phyloP scores from a whole-genome alignment of 2,888 invertebrate genomes.

The Parochlus steinenii region DNA sequence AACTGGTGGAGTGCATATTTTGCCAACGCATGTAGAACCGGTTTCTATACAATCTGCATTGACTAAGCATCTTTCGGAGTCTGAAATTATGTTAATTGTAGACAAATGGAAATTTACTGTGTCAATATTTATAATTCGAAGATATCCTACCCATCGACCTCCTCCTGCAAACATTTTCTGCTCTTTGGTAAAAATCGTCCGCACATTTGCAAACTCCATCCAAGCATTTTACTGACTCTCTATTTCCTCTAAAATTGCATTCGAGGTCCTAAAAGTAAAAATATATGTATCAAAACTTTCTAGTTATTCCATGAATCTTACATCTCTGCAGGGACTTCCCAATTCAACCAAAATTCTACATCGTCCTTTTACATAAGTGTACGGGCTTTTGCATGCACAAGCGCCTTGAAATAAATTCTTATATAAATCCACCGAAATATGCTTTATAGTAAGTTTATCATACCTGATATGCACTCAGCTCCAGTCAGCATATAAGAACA shows the following conservation, averaged over 20 bases:
- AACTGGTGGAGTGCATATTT: conserved; percentile 2
- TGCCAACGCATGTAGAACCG: conserved; percentile 1
- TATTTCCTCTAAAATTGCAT: conserved; percentile 29
- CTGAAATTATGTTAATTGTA: conserved; percentile 11
- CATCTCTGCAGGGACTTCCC: conserved; percentile 24
- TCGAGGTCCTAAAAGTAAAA: conserved; percentile 21
- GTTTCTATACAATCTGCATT: conserved; percentile 22
- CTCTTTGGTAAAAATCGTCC: conserved; percentile 29
- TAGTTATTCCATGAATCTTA: conserved; percentile 13
- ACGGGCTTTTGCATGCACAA: conserved; percentile 29
- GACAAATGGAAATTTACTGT: neutral
- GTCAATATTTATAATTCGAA: neutral
- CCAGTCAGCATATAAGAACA: conserved; percentile 32
- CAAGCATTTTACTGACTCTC: conserved; percentile 25
- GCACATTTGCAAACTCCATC: conserved; percentile 26
- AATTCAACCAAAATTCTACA: conserved; percentile 26
- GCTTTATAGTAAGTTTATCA: no score
- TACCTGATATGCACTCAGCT: conserved; percentile 29
- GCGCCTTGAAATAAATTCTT: conserved; percentile 26
- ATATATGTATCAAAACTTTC: neutral
- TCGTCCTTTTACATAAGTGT: conserved; percentile 26
- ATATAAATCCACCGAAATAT: no score
- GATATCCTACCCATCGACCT: conserved; percentile 26
- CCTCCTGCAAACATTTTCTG: conserved; percentile 29
- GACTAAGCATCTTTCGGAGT: conserved; percentile 27